Percentiles rank a stretch among this genome's conserved stretches.
Conservation (phyloP, 2,797 vertebrate genomes). For the Pogoniulus pusillus region DNA sequence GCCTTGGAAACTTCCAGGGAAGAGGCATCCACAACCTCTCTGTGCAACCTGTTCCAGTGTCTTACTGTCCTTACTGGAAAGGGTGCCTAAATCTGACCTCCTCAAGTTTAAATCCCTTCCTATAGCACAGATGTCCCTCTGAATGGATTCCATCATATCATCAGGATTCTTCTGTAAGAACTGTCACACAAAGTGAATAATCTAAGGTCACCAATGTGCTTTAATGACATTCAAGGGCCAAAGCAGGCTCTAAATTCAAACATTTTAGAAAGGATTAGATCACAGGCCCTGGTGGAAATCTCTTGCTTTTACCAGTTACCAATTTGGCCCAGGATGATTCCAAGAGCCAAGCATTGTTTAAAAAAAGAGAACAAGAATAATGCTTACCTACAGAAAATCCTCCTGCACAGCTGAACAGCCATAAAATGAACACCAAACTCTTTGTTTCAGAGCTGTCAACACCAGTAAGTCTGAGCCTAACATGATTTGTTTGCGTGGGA, state of each 20-base stretch:
- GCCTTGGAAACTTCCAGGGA: too few relatives aligned
- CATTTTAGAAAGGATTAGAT: not conserved
- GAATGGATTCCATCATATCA: not conserved
- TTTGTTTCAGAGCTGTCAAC: not conserved
- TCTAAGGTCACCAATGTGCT: not conserved
- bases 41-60: too few relatives aligned
- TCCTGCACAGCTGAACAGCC: not conserved
- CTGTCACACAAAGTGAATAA: not conserved
- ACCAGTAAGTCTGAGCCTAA: not conserved
- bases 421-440: not conserved
- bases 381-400: slow-evolving; percentile 9
- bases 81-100: too few relatives aligned
- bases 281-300: not conserved
- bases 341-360: not conserved
- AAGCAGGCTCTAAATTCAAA: not conserved
- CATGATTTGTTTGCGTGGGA: not conserved
- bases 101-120: too few relatives aligned
- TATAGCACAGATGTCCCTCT: not conserved
- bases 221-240: not conserved
- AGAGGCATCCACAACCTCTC: too few relatives aligned
- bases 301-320: not conserved
- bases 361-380: not conserved
- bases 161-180: not conserved
- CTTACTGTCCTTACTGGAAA: too few relatives aligned
- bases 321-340: not conserved